These are phyloP conservation scores for Prochilodus magdalenae DNA, from an alignment of 2,113 vertebrate species.

Conservation along the genomic window DNA sequence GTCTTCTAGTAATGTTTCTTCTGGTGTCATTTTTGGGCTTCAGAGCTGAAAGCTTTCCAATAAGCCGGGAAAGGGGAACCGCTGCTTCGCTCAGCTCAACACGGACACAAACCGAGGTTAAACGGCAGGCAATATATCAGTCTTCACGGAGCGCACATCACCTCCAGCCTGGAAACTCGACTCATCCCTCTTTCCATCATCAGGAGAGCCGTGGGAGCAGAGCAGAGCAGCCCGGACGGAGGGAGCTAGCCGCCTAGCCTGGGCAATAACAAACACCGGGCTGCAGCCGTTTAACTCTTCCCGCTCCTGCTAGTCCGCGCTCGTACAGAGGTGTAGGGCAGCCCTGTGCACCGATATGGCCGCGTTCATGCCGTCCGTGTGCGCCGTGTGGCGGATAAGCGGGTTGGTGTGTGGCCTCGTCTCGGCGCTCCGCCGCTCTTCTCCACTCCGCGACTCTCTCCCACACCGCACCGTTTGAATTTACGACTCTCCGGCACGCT, in stretches of 20 bases:
- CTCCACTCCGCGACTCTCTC: conserved; percentile 69
- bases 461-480: conserved; percentile 67
- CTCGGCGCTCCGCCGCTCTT: conserved; percentile 65
- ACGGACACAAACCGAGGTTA: conserved; percentile 2
- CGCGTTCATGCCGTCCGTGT: not conserved
- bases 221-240: not conserved
- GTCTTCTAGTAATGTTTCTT: conserved; percentile 48
- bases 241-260: conserved; percentile 77
- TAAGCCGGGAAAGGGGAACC: conserved; percentile 1
- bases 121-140: conserved; percentile 9
- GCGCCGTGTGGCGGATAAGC: conserved; percentile 11
- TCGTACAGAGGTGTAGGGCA: conserved; percentile 21
- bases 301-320: conserved; percentile 54
- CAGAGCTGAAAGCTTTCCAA: conserved; percentile 63
- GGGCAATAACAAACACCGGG: conserved; percentile 63
- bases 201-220: no score
- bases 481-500: conserved; percentile 70
- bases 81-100: conserved; percentile 50
- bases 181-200: no score
- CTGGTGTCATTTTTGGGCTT: conserved; percentile 62
- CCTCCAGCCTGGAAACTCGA: conserved; percentile 61
- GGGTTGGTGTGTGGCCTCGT: conserved; percentile 43
- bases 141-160: conserved; percentile 48
- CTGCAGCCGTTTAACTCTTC: conserved; percentile 71
- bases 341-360: conserved; percentile 23